A percentile compares a stretch with the other conserved stretches of the same genome.
phyloP scores from a whole-genome alignment of 2,888 invertebrate genomes.

The Tuta absoluta region DNA sequence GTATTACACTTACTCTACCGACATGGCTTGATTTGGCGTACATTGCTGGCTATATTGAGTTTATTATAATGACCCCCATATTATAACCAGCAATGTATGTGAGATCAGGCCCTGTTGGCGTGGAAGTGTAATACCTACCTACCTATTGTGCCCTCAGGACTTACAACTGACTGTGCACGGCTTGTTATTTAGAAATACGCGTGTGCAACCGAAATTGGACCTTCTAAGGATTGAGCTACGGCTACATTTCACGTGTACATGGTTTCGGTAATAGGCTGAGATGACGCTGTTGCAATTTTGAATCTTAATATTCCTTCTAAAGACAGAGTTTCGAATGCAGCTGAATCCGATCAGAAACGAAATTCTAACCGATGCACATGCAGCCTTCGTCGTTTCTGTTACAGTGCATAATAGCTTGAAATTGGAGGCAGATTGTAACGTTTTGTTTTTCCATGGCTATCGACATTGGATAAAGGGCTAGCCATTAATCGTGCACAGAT shows the following conservation, averaged over 20 bases:
- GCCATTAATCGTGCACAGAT: conserved; percentile 74
- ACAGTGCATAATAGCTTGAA: conserved; percentile 37
- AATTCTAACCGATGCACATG: too few species aligned
- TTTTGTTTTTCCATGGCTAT: conserved; percentile 48
- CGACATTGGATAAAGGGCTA: conserved; percentile 74
- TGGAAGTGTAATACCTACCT: too few species aligned
- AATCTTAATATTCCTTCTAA: neutral
- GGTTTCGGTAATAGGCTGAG: conserved; percentile 7
- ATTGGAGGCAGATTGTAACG: conserved; percentile 37
- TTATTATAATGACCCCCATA: too few species aligned
- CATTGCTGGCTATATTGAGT: too few species aligned
- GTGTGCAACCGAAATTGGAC: conserved; percentile 38
- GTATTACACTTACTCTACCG: too few species aligned
- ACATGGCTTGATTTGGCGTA: too few species aligned
- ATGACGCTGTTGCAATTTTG: neutral
- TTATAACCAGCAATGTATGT: too few species aligned
- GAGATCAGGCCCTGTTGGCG: too few species aligned
- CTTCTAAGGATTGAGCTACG: conserved; percentile 26
- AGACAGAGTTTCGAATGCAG: neutral
- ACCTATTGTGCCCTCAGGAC: conserved; percentile 75
- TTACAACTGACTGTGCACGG: conserved; percentile 49
- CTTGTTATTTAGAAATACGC: conserved; percentile 39
- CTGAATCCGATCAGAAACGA: neutral
- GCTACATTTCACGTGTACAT: neutral
- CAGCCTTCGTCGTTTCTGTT: neutral